These are phyloP conservation scores for Sarcophaga bullata DNA, from an alignment of 1,140 invertebrate genomes.

Conservation along the genomic window DNA sequence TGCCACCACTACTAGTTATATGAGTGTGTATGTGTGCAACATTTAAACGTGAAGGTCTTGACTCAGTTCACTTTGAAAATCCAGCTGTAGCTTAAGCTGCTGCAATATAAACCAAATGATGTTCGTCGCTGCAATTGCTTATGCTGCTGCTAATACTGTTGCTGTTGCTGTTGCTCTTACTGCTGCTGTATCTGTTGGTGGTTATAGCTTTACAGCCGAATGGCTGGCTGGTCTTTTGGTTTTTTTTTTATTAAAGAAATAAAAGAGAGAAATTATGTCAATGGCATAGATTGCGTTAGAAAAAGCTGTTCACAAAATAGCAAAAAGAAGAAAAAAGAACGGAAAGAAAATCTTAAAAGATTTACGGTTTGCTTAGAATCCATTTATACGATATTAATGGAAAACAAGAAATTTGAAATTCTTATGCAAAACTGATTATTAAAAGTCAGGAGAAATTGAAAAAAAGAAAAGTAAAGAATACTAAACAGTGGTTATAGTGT, in stretches of 20 bases:
- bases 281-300: constrained; percentile 38
- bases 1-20: background rate
- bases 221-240: background rate
- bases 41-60: constrained; percentile 37
- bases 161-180: constrained; percentile 5
- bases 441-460: background rate
- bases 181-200: background rate
- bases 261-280: constrained; percentile 33
- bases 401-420: too few relatives aligned
- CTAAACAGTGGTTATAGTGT: too few relatives aligned
- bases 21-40: background rate
- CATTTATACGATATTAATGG: too few relatives aligned
- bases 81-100: background rate
- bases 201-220: too few relatives aligned
- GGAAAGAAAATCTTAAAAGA: background rate
- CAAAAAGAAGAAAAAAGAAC: background rate
- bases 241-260: background rate
- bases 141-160: background rate
- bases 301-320: background rate
- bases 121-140: too few relatives aligned
- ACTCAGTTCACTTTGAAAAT: constrained; percentile 19
- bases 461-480: background rate
- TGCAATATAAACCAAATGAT: background rate
- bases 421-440: constrained; percentile 19
- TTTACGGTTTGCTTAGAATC: background rate